These are phyloP conservation scores for Acanthosoma haemorrhoidale DNA, from an alignment of 2,888 invertebrate species.

Conservation along the genomic window DNA sequence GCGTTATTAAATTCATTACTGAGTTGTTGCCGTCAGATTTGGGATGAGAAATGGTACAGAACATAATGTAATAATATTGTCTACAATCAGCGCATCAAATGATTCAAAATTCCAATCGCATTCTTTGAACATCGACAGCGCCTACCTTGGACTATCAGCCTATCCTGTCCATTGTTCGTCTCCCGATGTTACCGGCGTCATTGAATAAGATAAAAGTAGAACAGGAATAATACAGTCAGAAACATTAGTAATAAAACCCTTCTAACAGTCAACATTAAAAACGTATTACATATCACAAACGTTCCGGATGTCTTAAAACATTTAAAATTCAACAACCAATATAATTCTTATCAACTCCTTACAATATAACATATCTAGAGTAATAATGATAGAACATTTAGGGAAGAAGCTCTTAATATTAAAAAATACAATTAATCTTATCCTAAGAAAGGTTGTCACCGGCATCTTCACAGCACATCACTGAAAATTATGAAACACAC, in stretches of 20 bases:
- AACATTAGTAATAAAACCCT: neutral
- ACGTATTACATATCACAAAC: neutral
- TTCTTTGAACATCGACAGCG: no score
- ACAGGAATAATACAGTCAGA: neutral
- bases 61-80: no score
- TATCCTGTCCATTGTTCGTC: no score
- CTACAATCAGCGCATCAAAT: no score
- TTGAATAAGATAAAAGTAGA: neutral
- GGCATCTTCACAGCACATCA: no score
- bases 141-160: no score
- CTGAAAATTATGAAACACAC: neutral
- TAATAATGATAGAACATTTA: constrained; percentile 1
- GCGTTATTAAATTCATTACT: no score
- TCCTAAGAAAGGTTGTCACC: neutral
- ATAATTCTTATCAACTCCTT: neutral
- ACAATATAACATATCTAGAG: neutral
- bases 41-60: no score
- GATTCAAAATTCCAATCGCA: no score
- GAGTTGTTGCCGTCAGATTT: no score
- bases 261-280: neutral
- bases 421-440: neutral
- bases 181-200: no score
- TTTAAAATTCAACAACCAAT: neutral
- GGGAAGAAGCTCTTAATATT: constrained; percentile 2
- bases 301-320: neutral